phyloP scores from a whole-genome alignment of 2,113 vertebrate genomes.

The Noctilio leporinus region DNA sequence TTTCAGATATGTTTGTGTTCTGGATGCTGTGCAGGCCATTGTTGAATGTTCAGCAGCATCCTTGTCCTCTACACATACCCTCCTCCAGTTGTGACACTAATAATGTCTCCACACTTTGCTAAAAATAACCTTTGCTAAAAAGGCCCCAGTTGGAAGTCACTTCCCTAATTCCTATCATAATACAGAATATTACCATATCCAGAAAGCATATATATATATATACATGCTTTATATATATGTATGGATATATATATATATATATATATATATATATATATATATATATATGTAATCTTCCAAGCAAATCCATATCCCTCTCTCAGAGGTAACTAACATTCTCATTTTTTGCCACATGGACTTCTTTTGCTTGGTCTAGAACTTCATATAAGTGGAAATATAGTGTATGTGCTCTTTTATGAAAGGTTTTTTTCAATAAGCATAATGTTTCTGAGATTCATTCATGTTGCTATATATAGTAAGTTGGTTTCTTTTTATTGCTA shows the following conservation, averaged over 20 bases:
- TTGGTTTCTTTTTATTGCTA: neutral
- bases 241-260: no score
- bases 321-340: neutral
- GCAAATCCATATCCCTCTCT: neutral
- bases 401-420: neutral
- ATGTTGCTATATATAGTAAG: neutral
- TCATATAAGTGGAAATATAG: neutral
- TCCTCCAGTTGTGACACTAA: neutral
- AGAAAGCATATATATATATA: neutral
- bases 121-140: neutral
- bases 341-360: neutral
- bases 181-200: neutral
- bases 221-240: no score
- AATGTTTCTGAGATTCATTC: neutral
- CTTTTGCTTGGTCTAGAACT: neutral
- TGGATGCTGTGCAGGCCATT: neutral
- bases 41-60: neutral
- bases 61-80: neutral
- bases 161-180: neutral
- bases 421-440: neutral
- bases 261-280: no score
- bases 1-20: neutral
- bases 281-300: no score
- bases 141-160: neutral
- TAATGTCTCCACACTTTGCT: neutral